Conservation (phyloP, 2,888 invertebrate species). For the Punctoribates punctum region DNA sequence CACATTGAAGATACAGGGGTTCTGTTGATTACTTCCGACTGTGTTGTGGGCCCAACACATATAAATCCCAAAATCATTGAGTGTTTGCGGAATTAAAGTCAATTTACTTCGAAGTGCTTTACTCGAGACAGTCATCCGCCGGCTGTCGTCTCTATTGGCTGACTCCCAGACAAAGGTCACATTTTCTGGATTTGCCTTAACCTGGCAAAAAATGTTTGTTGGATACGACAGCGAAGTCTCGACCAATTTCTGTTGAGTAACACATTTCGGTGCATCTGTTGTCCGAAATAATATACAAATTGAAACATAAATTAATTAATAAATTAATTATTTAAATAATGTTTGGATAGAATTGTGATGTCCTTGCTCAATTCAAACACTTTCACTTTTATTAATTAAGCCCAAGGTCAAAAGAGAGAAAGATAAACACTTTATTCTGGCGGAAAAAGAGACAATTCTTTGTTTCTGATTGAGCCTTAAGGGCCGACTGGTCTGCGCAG, state of each 20-base stretch:
- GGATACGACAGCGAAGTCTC: constrained; percentile 31
- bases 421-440: too few relatives aligned
- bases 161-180: constrained; percentile 8
- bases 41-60: constrained; percentile 38
- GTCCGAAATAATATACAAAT: too few relatives aligned
- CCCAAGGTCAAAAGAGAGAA: too few relatives aligned
- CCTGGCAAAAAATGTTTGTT: constrained; percentile 38
- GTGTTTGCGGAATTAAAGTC: constrained; percentile 31
- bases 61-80: constrained; percentile 27
- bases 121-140: constrained; percentile 21
- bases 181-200: constrained; percentile 30
- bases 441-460: too few relatives aligned
- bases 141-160: neutral
- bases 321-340: too few relatives aligned
- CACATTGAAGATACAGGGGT: constrained; percentile 37
- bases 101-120: constrained; percentile 31
- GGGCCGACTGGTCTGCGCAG: too few relatives aligned
- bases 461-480: too few relatives aligned
- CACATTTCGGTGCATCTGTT: constrained; percentile 10
- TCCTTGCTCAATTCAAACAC: too few relatives aligned
- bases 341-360: too few relatives aligned
- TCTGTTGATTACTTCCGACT: constrained; percentile 20
- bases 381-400: too few relatives aligned
- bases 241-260: neutral
- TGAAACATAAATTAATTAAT: neutral